Percentiles rank a stretch among this genome's conserved stretches.
Evolutionary conservation across 2,113 vertebrate species (phyloP).

Genomic region (Ranitomeya variabilis): DNA sequence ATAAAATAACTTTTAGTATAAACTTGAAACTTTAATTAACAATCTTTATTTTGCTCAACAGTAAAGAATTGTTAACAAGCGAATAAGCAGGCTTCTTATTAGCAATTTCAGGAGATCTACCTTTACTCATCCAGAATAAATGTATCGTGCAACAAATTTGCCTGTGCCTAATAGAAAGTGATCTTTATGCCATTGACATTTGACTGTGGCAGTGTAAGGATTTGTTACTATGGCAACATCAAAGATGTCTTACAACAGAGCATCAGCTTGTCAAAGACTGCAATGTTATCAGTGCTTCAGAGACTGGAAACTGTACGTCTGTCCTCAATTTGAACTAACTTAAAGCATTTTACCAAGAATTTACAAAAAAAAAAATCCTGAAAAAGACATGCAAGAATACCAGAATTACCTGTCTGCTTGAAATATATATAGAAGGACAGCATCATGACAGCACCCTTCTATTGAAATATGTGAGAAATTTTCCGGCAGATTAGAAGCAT

Average conservation of each 20-base stretch:
- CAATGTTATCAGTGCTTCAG: conserved; percentile 43
- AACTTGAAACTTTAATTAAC: background rate
- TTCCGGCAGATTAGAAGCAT: too few relatives aligned
- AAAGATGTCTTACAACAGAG: conserved; percentile 47
- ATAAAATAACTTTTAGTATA: background rate
- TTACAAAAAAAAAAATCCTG: background rate
- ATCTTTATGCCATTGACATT: conserved; percentile 48
- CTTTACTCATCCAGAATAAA: conserved; percentile 20
- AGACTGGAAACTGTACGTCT: conserved; percentile 5
- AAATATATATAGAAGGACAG: background rate
- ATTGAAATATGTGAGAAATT: too few relatives aligned
- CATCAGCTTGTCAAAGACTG: conserved; percentile 39
- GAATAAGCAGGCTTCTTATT: background rate
- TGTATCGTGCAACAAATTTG: conserved; percentile 29
- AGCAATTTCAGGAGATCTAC: background rate
- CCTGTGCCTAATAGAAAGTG: conserved; percentile 35
- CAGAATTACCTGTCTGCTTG: background rate
- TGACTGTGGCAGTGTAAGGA: conserved; percentile 34
- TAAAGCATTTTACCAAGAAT: background rate
- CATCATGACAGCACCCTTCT: background rate
- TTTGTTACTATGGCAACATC: conserved; percentile 47
- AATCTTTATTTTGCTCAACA: background rate
- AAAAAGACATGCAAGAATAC: background rate
- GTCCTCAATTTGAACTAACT: conserved; percentile 32
- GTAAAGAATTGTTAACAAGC: background rate